These are phyloP conservation scores for Paragorgia papillata DNA, from an alignment of 92 coral and sea anemone genomes.

Conservation along the genomic window DNA sequence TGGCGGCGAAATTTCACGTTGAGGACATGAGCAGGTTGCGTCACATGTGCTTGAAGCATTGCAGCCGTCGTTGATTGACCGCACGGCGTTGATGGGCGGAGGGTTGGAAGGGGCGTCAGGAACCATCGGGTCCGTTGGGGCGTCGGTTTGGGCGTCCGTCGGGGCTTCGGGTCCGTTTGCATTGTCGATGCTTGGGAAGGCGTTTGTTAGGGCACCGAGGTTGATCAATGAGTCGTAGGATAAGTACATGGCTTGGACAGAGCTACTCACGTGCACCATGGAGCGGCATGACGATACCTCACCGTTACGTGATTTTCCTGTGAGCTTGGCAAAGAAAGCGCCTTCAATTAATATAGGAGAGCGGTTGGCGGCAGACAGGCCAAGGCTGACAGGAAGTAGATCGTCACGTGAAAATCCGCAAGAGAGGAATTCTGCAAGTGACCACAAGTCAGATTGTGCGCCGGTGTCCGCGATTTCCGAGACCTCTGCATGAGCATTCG, in stretches of 20 bases:
- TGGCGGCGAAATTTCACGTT: slow-evolving; percentile 29
- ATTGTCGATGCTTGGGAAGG: slow-evolving; percentile 42
- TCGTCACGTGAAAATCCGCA: slow-evolving; percentile 56
- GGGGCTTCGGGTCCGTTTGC: not conserved
- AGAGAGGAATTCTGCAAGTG: slow-evolving; percentile 56
- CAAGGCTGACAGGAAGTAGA: slow-evolving; percentile 49
- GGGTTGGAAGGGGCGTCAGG: no score
- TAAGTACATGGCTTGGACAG: slow-evolving; percentile 65
- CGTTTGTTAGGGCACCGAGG: slow-evolving; percentile 55
- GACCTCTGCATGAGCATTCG: slow-evolving; percentile 47
- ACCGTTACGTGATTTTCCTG: slow-evolving; percentile 38
- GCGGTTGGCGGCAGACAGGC: slow-evolving; percentile 76
- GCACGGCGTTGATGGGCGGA: slow-evolving; percentile 40
- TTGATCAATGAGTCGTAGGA: slow-evolving; percentile 70
- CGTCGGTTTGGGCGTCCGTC: not conserved
- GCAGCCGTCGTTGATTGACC: slow-evolving; percentile 61
- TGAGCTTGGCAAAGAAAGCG: slow-evolving; percentile 72
- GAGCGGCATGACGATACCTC: slow-evolving; percentile 62
- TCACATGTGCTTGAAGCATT: slow-evolving; percentile 8
- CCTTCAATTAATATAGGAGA: slow-evolving; percentile 77
- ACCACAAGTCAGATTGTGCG: slow-evolving; percentile 65
- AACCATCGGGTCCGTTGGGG: no score
- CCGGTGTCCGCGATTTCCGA: slow-evolving; percentile 62
- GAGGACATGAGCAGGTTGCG: slow-evolving; percentile 52
- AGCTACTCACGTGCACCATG: slow-evolving; percentile 68